phyloP scores from a whole-genome alignment of 35 echinoderm and acorn worm species.

The Lytechinus variegatus region DNA sequence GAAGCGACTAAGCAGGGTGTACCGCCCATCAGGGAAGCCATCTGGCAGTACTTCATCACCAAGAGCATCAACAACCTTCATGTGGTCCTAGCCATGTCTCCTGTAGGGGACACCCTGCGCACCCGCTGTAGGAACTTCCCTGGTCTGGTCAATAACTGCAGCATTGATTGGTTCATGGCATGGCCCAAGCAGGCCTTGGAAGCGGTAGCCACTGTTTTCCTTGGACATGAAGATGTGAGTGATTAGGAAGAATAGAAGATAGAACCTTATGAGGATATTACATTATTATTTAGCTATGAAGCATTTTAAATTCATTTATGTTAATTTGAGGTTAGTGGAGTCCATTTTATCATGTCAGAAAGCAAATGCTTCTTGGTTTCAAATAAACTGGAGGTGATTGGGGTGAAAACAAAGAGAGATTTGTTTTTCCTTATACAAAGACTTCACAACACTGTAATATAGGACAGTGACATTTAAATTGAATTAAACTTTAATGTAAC shows the following conservation, averaged over 20 bases:
- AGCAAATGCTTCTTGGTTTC: too few relatives aligned
- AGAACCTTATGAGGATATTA: too few relatives aligned
- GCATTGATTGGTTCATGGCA: constrained; percentile 98
- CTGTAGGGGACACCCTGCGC: constrained; percentile 87
- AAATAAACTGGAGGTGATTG: too few relatives aligned
- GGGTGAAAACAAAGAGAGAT: too few relatives aligned
- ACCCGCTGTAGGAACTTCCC: constrained; percentile 97
- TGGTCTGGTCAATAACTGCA: constrained; percentile 97
- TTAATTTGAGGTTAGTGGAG: too few relatives aligned
- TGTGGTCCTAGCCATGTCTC: constrained; percentile 97
- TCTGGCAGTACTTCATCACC: constrained; percentile 96
- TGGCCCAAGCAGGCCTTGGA: constrained; percentile 92
- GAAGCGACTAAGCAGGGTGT: constrained; percentile 86
- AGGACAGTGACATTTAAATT: too few relatives aligned
- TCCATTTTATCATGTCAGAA: too few relatives aligned
- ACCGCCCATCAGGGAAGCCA: constrained; percentile 79
- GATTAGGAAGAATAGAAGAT: neutral
- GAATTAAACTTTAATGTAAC: too few relatives aligned
- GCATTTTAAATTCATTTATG: too few relatives aligned
- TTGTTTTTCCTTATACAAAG: too few relatives aligned
- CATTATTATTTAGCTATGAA: too few relatives aligned
- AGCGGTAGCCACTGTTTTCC: constrained; percentile 75
- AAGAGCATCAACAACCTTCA: constrained; percentile 90
- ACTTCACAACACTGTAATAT: too few relatives aligned
- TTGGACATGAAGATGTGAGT: constrained; percentile 94